Evolutionary conservation across 2,797 vertebrate species (phyloP), one percentile per base, ranked within the genome.

Genomic region (Hapalemur alaotrensis): DNA sequence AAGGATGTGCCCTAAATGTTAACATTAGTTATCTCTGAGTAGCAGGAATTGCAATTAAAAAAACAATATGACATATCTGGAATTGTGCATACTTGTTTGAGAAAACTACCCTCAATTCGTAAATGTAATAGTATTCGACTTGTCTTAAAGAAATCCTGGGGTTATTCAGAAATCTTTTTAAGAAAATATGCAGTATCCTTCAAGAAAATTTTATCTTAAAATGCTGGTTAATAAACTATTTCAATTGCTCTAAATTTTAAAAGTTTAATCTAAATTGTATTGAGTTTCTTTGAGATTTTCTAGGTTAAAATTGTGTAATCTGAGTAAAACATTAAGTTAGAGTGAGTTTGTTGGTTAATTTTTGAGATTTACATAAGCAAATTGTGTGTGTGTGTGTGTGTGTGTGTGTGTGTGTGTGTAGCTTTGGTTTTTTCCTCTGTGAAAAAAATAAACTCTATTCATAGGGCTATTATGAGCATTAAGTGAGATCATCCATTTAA

Each of bases 241-340:
- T 89, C 35, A 57, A 5, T 52, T 59, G 22, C n/a, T 84, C 35
- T 52, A 20, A 65, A 14, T 59, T 93, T 67, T 84, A 91, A 32
- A 70, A 81, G 50, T 83, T 83, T 81, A 61, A 85, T 54, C 17
- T 88, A 65, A 91, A 41, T 73, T 30, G 1, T 43, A 41, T 35
- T 80, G 70, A n/a, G 10, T 89, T 50, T 81, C 54, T 89, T 89
- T 93, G 88, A 95, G 65, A 69, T 69, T 81, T 81, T 73, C 67
- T 82, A 85, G 28, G 48, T 85, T 92, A 93, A 95, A 84, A 75
- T 79, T 61, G 86, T 7, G 13, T 38, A 43, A 90, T 87, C 57
- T 41, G 41, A 8, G 17, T 81, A 93, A 94, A 84, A 85, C 2
- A n/a, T 61, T 70, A 65, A 61, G 48, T 70, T 82, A 80, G 52